Base-by-base conservation (phyloP, 2,113 vertebrate genomes). In the Henicopernis longicauda region DNA sequence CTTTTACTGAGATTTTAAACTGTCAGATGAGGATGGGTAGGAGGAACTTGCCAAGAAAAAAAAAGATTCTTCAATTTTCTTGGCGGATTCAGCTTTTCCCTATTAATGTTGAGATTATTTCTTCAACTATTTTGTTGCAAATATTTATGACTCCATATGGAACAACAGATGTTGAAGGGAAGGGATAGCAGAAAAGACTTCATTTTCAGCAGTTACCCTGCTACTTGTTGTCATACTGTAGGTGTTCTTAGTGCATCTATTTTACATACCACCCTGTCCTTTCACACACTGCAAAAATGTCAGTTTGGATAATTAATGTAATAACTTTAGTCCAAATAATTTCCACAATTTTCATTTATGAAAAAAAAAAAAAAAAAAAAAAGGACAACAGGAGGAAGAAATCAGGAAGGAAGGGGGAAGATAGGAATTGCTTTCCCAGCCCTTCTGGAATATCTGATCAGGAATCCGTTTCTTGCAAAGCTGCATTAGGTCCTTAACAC, bases 111-210 rank as follows among this genome's bases (percentile, higher is more conserved):
- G 92, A 97, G 95, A 97, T 97, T 95, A 96, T 86, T 98, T 97
- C 91, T 95, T 79, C 93, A 91, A 97, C 87, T 97, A 96, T 97
- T 98, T 98, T 97, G 90, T 97, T 97, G 97, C 94, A 97, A 98
- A 98, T 98, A 98, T 98, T 98, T 98, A 98, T 96, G 96, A 96
- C 94, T 98, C 94, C 96, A 97, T 98, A 98, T 97, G 97, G 97
- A 97, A 95, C 94, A 95, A 90, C 96, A 98, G 94, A 97, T 98
- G 95, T 97, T 97, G 94, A 98, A 96, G 93, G 88, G 96, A 95
- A 98, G 88, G 92, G 89, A 97, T 73, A 93, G 94, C 96, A 97
- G 96, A 94, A 96, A 95, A 97, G 95, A 96, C 94, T 98, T 98
- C 92, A 98, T 97, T 98, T 97, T 97, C 95, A 79, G 95, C 97